phyloP scores from a whole-genome alignment of 2,888 invertebrate species.

The Acanthopleura granulata region DNA sequence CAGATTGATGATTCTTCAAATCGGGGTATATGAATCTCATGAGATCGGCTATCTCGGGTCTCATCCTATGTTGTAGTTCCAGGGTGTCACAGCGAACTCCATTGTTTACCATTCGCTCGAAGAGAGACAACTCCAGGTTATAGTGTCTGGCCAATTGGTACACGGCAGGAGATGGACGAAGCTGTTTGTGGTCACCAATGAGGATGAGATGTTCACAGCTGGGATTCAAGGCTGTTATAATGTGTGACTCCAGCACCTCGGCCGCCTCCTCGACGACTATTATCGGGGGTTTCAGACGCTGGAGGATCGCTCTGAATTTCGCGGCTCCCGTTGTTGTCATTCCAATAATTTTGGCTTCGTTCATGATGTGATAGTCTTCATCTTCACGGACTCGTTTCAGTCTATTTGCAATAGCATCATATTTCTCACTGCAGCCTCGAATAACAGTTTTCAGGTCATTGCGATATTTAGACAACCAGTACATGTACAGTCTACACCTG shows the following conservation, averaged over 20 bases:
- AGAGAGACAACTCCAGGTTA: conserved; percentile 81
- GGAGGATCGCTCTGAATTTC: conserved; percentile 27
- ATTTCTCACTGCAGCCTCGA: not conserved
- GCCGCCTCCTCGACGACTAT: conserved; percentile 45
- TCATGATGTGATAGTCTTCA: conserved; percentile 27
- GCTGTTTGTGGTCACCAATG: conserved; percentile 83
- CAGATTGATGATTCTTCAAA: conserved; percentile 76
- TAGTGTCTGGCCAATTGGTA: conserved; percentile 77
- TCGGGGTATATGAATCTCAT: conserved; percentile 79
- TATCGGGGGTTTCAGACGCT: conserved; percentile 30
- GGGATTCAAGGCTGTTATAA: conserved; percentile 34
- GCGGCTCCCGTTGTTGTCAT: conserved; percentile 43
- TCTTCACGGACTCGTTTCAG: conserved; percentile 7
- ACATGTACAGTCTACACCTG: conserved; percentile 67
- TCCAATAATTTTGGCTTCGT: conserved; percentile 31
- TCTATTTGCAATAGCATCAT: conserved; percentile 9
- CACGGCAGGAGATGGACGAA: conserved; percentile 79
- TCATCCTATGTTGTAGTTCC: conserved; percentile 82
- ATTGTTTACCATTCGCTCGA: conserved; percentile 82
- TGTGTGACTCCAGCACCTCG: conserved; percentile 43
- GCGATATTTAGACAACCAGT: conserved; percentile 44
- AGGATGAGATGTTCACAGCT: conserved; percentile 43
- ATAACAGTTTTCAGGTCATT: not conserved
- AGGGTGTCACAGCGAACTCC: conserved; percentile 74
- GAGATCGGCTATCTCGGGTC: conserved; percentile 76